Percentiles rank a stretch among this genome's conserved stretches.
phyloP scores from a whole-genome alignment of 2,113 vertebrate species.

The Ceyx cyanopectus region DNA sequence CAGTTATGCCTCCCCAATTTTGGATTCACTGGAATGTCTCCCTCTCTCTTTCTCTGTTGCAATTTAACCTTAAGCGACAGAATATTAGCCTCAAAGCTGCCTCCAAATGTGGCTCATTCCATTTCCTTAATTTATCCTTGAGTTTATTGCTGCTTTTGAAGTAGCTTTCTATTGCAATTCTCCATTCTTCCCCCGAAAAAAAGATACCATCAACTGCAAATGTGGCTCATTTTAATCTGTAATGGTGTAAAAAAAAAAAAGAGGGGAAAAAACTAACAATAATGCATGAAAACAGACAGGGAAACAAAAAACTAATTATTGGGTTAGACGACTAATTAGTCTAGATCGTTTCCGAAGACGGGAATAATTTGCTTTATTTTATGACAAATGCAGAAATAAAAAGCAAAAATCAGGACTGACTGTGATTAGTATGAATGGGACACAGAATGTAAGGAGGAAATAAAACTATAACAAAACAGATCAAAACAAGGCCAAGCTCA shows the following conservation, averaged over 20 bases:
- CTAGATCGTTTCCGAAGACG: constrained; percentile 85
- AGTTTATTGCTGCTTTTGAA: constrained; percentile 86
- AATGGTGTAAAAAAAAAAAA: constrained; percentile 82
- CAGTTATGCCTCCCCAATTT: constrained; percentile 59
- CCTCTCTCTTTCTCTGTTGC: constrained; percentile 73
- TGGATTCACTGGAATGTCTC: constrained; percentile 70
- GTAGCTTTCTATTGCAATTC: constrained; percentile 83
- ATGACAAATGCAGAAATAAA: constrained; percentile 90
- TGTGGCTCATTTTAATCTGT: constrained; percentile 87
- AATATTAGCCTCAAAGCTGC: constrained; percentile 84
- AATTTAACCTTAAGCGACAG: constrained; percentile 88
- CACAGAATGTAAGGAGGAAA: constrained; percentile 80
- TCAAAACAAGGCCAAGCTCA: constrained; percentile 78
- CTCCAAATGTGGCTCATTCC: constrained; percentile 88
- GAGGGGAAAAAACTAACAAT: constrained; percentile 84
- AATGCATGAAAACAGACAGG: constrained; percentile 87
- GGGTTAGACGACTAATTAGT: constrained; percentile 88
- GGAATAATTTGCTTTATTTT: constrained; percentile 89
- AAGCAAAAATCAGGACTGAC: constrained; percentile 82
- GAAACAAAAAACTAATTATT: constrained; percentile 90
- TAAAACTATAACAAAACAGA: constrained; percentile 82
- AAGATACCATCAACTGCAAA: constrained; percentile 87
- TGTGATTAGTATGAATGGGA: constrained; percentile 86
- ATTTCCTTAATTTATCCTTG: constrained; percentile 90
- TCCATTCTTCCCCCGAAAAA: constrained; percentile 82